Conservation (phyloP, 2,113 vertebrate genomes). For the Todiramphus chloris region DNA sequence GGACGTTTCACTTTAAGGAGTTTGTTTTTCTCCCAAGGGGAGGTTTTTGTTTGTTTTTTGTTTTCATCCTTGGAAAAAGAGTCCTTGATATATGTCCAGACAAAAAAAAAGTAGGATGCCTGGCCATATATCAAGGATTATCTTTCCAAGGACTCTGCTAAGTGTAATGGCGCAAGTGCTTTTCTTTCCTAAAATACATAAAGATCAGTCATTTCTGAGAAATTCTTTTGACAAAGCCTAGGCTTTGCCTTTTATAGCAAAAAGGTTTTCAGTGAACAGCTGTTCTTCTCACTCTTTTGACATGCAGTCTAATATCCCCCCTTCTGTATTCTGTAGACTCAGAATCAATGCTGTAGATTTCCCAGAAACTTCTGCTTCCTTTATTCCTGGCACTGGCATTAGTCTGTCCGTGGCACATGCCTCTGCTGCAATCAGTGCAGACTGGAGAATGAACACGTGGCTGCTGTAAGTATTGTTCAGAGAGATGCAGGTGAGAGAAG, state of each 20-base stretch:
- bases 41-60: neutral
- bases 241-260: neutral
- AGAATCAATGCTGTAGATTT: slow-evolving; percentile 64
- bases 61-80: neutral
- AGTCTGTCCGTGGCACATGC: slow-evolving; percentile 37
- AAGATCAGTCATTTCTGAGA: neutral
- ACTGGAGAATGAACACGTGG: slow-evolving; percentile 48
- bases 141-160: neutral
- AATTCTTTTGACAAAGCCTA: neutral
- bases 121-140: neutral
- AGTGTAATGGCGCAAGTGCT: neutral
- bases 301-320: neutral
- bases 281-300: neutral
- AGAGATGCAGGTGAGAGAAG: neutral
- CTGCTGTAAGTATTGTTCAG: slow-evolving; percentile 62
- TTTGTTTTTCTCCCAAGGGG: neutral
- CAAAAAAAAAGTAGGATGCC: too few relatives aligned
- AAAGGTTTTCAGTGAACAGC: neutral
- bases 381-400: slow-evolving; percentile 62
- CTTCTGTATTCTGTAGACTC: slow-evolving; percentile 58
- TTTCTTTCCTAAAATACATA: neutral
- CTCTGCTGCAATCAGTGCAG: slow-evolving; percentile 51
- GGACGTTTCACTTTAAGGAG: neutral
- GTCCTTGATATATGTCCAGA: neutral
- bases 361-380: slow-evolving; percentile 64